Evolutionary conservation across 2,113 vertebrate genomes (phyloP).

Genomic region (Cyanoliseus patagonus): DNA sequence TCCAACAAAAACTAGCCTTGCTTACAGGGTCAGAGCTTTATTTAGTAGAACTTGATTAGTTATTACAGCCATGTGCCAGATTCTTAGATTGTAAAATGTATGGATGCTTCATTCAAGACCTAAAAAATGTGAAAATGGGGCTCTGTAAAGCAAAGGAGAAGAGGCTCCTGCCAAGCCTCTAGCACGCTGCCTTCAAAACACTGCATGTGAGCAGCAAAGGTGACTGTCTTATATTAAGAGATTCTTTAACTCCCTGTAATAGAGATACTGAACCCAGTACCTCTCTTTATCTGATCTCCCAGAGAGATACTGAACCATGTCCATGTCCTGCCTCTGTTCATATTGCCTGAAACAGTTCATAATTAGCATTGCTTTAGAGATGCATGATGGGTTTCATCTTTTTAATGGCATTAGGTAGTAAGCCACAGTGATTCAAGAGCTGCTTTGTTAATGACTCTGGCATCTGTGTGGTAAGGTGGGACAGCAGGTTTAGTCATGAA

Average conservation of each 20-base stretch:
- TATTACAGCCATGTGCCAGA: background rate
- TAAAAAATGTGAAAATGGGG: background rate
- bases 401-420: background rate
- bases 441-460: background rate
- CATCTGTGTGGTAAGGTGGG: background rate
- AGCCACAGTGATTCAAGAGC: background rate
- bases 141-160: background rate
- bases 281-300: no score
- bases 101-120: background rate
- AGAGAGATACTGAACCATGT: background rate
- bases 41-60: background rate
- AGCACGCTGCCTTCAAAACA: background rate
- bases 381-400: background rate
- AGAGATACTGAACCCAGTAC: no score
- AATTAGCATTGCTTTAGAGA: background rate
- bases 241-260: background rate
- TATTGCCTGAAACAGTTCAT: background rate
- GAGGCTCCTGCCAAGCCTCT: background rate
- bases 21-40: background rate
- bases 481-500: background rate
- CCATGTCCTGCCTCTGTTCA: background rate
- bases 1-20: background rate
- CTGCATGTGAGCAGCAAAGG: background rate
- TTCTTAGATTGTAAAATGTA: background rate
- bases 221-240: background rate